phyloP scores from a whole-genome alignment of 2,888 invertebrate genomes.

The Apamea epomidion region DNA sequence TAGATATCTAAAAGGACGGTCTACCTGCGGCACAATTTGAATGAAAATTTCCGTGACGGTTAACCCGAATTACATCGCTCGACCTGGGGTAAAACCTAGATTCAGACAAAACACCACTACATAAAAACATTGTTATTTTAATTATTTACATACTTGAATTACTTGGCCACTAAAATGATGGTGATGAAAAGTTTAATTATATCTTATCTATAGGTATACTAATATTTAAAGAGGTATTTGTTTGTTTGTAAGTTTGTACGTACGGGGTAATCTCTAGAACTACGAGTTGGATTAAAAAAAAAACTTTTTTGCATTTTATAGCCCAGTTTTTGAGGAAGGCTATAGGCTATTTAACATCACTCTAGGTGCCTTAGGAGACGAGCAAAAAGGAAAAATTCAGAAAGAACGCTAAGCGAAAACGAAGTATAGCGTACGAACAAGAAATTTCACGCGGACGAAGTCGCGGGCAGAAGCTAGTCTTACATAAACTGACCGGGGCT shows the following conservation, averaged over 20 bases:
- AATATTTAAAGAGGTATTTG: neutral
- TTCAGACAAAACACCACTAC: neutral
- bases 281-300: no score
- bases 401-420: no score
- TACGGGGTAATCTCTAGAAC: no score
- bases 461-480: no score
- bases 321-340: neutral
- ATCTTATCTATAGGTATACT: neutral
- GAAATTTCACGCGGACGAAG: no score
- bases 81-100: slow-evolving; percentile 9
- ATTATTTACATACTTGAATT: slow-evolving; percentile 15
- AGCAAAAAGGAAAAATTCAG: no score
- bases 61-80: slow-evolving; percentile 28
- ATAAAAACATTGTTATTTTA: slow-evolving; percentile 20
- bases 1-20: neutral
- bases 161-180: neutral
- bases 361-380: neutral
- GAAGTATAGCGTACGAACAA: no score
- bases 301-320: neutral
- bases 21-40: slow-evolving; percentile 17
- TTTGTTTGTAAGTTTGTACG: no score
- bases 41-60: slow-evolving; percentile 25
- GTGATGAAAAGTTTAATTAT: neutral
- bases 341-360: neutral
- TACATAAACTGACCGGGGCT: neutral